Evolutionary conservation across 1,140 invertebrate genomes (phyloP), one percentile per base, ranked within the genome.

Genomic region (Drosophila ironensis): DNA sequence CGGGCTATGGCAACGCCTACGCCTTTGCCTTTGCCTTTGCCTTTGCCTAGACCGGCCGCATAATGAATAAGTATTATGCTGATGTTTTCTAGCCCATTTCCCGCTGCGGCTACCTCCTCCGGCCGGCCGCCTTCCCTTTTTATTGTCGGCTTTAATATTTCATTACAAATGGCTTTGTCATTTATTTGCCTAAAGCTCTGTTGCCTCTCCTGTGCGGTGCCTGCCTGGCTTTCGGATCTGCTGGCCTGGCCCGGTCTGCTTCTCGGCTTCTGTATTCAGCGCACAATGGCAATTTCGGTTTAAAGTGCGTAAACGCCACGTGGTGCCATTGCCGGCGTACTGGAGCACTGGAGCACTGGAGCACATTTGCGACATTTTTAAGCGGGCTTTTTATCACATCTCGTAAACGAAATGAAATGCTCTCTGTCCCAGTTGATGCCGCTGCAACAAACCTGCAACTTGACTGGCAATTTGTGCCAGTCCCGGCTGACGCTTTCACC

Each of bases 11-110:
- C 3, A 9, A 52, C 40, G n/a, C 28, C 25, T 14, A 19, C 22
- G 38, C 63, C n/a, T n/a, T n/a, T n/a, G n/a, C n/a, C n/a, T n/a
- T n/a, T n/a, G n/a, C n/a, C n/a, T n/a, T n/a, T n/a, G n/a, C n/a
- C n/a, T n/a, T n/a, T n/a, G n/a, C n/a, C 61, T 66, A 54, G 60
- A 35, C 56, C 40, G 53, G 41, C 28, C 24, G 41, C 66, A 71
- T 71, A 76, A 82, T 70, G 51, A 80, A 80, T 84, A 69, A 69
- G 72, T 73, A 82, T 84, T 66, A 66, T 77, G 53, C 50, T 76
- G 52, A 59, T 67, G 57, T 52, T 57, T 40, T 64, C 64, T 67
- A 52, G 42, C 37, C 64, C 64, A 40, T 57, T 68, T 68, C 20
- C 41, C 61, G 48, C 40, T 51, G 17, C 42, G 51, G 11, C 14